Evolutionary conservation across 2,888 invertebrate species (phyloP), one percentile per base, ranked within the genome.

Genomic region (Athalia cordata): DNA sequence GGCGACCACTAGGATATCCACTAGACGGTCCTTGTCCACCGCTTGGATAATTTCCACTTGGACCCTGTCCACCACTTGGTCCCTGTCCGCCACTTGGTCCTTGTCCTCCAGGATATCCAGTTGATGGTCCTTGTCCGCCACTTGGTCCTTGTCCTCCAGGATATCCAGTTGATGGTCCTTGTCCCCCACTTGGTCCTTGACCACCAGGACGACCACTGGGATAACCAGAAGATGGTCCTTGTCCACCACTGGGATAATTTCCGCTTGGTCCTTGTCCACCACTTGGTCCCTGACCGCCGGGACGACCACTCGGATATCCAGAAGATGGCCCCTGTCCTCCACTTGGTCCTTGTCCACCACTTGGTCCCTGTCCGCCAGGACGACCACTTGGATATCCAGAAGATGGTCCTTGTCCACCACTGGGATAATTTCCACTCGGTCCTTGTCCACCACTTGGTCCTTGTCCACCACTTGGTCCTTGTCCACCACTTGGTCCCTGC

Each of bases 301-400:
- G 61, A 47, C 78, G 78, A 50, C 70, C 75, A 57, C 78, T 66
- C 5, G 77, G 72, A 29, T 29, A 29, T 29, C 29, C 29, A 1
- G 29, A 29, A 29, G 29, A 29, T 29, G 29, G 67, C 50, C 84
- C 80, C 4, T 83, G 81, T 50, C 85, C 81, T 13, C 82, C 86
- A 68, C 83, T 85, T 43, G 78, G 79, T 55, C 77, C 78, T 57
- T 82, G 83, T 64, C 81, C 83, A n/a, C 81, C 77, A n/a, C 78
- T 79, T 13, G 78, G 81, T 76, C 78, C 70, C 62, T 72, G 77
- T 50, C 79, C 78, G 82, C 85, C 81, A 15, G 80, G 84, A 59
- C 83, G 82, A 81, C 86, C 85, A 67, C 82, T 82, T 81, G 89
- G 86, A 77, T 87, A 86, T 72, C 87, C 86, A 79, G 85, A 85